A percentile compares a stretch with the other conserved stretches of the same genome.
These are phyloP conservation scores for Xanthia icteritia DNA, from an alignment of 2,888 invertebrate genomes.

Conservation along the genomic window DNA sequence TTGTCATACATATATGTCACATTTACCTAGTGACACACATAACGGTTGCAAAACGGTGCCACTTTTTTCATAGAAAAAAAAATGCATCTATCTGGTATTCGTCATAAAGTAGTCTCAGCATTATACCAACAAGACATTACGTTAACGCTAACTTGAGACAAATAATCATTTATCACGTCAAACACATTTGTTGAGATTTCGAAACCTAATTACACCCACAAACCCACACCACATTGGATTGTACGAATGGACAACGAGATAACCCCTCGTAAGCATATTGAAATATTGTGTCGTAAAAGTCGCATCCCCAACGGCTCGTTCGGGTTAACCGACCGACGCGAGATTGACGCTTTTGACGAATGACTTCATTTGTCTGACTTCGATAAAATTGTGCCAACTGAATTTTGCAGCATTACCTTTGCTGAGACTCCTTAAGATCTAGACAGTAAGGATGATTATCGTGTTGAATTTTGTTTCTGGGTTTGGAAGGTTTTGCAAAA, in stretches of 20 bases:
- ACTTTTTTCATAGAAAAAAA: not conserved
- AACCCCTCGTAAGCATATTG: conserved; percentile 89
- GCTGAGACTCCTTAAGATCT: not conserved
- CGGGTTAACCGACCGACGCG: conserved; percentile 83
- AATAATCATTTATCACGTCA: conserved; percentile 21
- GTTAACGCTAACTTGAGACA: not conserved
- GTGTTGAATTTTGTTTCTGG: not conserved
- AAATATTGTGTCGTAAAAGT: conserved; percentile 89
- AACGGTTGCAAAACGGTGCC: not conserved
- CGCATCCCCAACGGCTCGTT: conserved; percentile 81
- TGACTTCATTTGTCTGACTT: conserved; percentile 89
- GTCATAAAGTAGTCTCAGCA: not conserved
- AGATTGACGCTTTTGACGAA: conserved; percentile 85
- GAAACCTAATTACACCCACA: conserved; percentile 62
- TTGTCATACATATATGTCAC: not conserved
- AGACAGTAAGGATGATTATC: conserved; percentile 63
- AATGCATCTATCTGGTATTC: too few species aligned
- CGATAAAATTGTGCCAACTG: conserved; percentile 83
- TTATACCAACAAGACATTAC: not conserved
- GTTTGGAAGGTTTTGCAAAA: conserved; percentile 51
- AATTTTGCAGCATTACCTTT: conserved; percentile 24
- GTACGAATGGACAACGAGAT: conserved; percentile 70
- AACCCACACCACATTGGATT: conserved; percentile 67
- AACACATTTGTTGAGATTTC: conserved; percentile 20
- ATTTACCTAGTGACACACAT: not conserved